phyloP scores from a whole-genome alignment of 1,140 invertebrate genomes.

The Drosophila arawakana region DNA sequence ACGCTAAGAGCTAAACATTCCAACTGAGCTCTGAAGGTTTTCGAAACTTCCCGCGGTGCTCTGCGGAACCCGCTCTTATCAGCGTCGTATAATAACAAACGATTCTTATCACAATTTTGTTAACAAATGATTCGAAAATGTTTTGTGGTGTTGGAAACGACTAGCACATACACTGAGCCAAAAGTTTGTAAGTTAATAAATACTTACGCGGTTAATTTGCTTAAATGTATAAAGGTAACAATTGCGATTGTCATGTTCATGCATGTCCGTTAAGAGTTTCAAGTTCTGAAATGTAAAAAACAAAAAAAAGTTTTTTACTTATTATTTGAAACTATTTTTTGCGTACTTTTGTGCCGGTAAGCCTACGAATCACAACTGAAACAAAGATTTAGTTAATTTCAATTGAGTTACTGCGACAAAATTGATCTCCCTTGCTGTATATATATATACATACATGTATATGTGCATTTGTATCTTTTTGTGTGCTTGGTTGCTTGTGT shows the following conservation, averaged over 20 bases:
- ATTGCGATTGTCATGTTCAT: neutral
- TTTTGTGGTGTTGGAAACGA: neutral
- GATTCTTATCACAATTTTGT: slow-evolving; percentile 32
- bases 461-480: neutral
- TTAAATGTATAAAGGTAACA: neutral
- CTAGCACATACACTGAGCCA: neutral
- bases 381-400: neutral
- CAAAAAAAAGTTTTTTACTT: no score
- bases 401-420: neutral
- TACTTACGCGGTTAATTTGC: slow-evolving; percentile 3
- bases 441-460: neutral
- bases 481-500: no score
- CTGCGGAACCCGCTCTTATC: slow-evolving; percentile 19
- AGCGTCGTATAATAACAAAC: slow-evolving; percentile 18
- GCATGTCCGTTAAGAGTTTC: neutral
- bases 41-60: slow-evolving; percentile 10
- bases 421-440: neutral
- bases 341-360: neutral
- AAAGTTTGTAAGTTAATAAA: neutral
- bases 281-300: no score
- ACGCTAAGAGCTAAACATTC: neutral
- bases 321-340: no score
- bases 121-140: slow-evolving; percentile 9
- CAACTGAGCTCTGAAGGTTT: slow-evolving; percentile 2
- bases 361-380: neutral